Conservation (phyloP, 2,113 vertebrate species). For the Solenodon paradoxus region DNA sequence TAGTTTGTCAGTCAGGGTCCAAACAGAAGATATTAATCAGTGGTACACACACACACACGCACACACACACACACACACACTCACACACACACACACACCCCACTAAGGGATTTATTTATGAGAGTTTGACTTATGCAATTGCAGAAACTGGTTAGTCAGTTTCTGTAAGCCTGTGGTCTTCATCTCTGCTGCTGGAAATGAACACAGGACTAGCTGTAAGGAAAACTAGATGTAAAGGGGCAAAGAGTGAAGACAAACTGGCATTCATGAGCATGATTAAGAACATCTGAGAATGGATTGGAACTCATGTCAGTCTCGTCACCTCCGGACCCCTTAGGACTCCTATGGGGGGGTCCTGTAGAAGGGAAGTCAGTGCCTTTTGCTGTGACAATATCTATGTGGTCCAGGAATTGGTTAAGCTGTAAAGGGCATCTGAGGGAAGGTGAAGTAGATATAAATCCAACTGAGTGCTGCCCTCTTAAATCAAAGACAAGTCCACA, state of each 20-base stretch:
- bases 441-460: background rate
- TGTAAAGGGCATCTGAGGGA: background rate
- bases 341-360: background rate
- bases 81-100: background rate
- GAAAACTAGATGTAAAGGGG: background rate
- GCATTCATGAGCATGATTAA: rapidly evolving
- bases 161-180: background rate
- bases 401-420: background rate
- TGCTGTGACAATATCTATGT: background rate
- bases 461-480: too few relatives aligned
- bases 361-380: background rate
- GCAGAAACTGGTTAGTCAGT: background rate
- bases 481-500: background rate
- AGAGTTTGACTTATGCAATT: background rate
- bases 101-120: background rate
- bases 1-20: background rate
- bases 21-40: background rate
- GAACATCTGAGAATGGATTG: rapidly evolving
- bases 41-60: background rate
- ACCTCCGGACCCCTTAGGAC: background rate
- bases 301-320: background rate
- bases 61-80: background rate
- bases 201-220: background rate
- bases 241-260: rapidly evolving
- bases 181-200: background rate